These are phyloP conservation scores for Edolisoma coerulescens DNA, from an alignment of 2,113 vertebrate species.

Conservation along the genomic window DNA sequence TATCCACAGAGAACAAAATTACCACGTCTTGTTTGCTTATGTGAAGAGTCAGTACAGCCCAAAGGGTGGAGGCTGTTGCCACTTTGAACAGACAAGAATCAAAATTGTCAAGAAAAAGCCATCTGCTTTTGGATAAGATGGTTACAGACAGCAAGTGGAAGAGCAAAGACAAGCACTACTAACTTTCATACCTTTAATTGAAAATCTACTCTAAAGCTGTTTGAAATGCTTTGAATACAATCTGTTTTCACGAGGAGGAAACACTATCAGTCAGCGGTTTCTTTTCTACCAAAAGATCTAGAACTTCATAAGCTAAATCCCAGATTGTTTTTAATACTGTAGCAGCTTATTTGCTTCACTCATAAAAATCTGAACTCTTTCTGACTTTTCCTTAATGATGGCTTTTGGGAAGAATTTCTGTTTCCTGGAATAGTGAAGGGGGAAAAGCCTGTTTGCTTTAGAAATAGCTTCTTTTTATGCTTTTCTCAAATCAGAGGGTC, in stretches of 20 bases:
- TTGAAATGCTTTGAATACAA: not conserved
- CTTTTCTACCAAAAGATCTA: not conserved
- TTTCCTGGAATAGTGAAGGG: slow-evolving; percentile 23
- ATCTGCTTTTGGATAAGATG: not conserved
- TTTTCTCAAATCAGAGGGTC: not conserved
- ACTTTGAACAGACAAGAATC: not conserved
- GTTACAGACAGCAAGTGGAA: not conserved
- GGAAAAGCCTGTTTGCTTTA: slow-evolving; percentile 1
- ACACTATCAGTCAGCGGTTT: not conserved
- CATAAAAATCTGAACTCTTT: slow-evolving; percentile 26
- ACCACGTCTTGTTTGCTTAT: not conserved
- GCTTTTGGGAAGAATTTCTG: slow-evolving; percentile 32
- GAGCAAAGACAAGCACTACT: not conserved
- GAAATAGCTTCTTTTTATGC: not conserved
- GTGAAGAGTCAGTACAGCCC: not conserved
- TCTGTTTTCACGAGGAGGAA: not conserved
- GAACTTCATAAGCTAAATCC: not conserved
- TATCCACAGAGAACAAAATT: not conserved
- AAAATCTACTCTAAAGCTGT: not conserved
- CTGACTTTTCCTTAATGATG: slow-evolving; percentile 29
- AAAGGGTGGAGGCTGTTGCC: not conserved
- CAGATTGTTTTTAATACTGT: not conserved
- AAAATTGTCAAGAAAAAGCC: not conserved
- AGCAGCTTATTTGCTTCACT: slow-evolving; percentile 3
- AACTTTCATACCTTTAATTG: not conserved